Evolutionary conservation across 2,797 vertebrate genomes (phyloP), one percentile per base, ranked within the genome.

Genomic region (Aotus griseimembra): DNA sequence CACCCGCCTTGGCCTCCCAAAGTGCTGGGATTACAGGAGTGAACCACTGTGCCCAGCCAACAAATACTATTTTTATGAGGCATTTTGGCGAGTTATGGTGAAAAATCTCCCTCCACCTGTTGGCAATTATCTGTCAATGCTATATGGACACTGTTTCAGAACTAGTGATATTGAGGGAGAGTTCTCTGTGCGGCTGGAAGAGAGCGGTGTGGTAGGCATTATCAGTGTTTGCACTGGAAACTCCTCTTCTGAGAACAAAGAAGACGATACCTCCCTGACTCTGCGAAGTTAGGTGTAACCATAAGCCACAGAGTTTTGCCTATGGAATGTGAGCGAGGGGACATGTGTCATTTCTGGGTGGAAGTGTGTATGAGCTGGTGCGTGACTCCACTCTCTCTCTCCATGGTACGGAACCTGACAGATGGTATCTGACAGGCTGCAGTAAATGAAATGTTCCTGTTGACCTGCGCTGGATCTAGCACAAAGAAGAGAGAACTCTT

Each of bases 191-290:
- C 12, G 1, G 46, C 2, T 57, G n/a, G 24, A 44, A 50, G 39
- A n/a, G 44, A 33, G 22, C 0, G 9, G 64, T 12, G 4, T 5
- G 39, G 28, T 0, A 9, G 73, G 57, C 1, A 4, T 11, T 17
- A 50, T 11, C 3, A 6, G 4, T 4, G 4, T 20, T 91, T 64
- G 20, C 11, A 2, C 0, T 1, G 1, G 2, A 2, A 30, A 39
- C 57, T 77, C 30, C 50, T 58, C 24, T 22, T 94, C 75, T n/a
- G 26, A 61, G 41, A 17, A 61, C 50, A 58, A 26, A 50, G 52
- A 88, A 30, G 76, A n/a, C 0, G 3, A 14, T 2, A 17, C 0
- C 36, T 14, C 14, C 17, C n/a, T 24, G 1, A 0, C n/a, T 79
- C 48, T 9, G 48, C 48, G 79, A 75, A 61, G n/a, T 70, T 5